Percentiles rank a stretch among this genome's conserved stretches.
These are phyloP conservation scores for Neocloeon triangulifer DNA, from an alignment of 1,140 invertebrate genomes.

Conservation along the genomic window DNA sequence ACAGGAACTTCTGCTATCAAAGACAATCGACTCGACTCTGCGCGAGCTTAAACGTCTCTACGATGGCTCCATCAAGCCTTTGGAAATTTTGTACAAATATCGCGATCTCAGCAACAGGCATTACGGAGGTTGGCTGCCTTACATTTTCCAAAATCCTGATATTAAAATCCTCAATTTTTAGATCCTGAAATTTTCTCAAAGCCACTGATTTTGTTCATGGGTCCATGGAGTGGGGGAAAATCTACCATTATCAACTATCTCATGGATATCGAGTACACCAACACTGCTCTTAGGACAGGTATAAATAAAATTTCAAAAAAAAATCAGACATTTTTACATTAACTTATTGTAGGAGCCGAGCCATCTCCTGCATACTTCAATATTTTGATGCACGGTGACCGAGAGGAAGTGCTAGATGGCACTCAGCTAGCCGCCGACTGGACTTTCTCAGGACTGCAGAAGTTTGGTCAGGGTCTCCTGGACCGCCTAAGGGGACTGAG, in stretches of 20 bases:
- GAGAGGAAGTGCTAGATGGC: slow-evolving; percentile 64
- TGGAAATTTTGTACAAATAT: slow-evolving; percentile 79
- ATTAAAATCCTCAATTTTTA: slow-evolving; percentile 13
- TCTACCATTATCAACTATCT: slow-evolving; percentile 87
- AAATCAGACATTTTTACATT: not conserved
- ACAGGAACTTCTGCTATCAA: slow-evolving; percentile 42
- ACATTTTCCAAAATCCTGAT: not conserved
- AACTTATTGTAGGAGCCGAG: slow-evolving; percentile 49
- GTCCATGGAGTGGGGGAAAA: slow-evolving; percentile 89
- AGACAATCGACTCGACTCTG: slow-evolving; percentile 50
- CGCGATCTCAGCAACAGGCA: slow-evolving; percentile 77
- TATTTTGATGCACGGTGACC: slow-evolving; percentile 70
- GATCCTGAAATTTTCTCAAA: slow-evolving; percentile 91
- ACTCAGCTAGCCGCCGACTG: slow-evolving; percentile 81
- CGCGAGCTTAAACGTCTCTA: slow-evolving; percentile 72
- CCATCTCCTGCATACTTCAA: slow-evolving; percentile 86
- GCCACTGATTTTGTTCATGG: slow-evolving; percentile 78
- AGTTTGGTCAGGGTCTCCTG: slow-evolving; percentile 81
- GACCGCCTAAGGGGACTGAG: slow-evolving; percentile 65
- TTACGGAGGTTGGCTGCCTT: slow-evolving; percentile 62
- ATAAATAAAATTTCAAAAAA: not conserved
- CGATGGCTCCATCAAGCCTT: slow-evolving; percentile 66
- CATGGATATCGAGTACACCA: slow-evolving; percentile 61
- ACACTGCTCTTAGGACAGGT: slow-evolving; percentile 68
- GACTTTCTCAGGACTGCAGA: slow-evolving; percentile 80